These are phyloP conservation scores for Papilio machaon DNA, from an alignment of 1,140 invertebrate genomes.

Conservation along the genomic window DNA sequence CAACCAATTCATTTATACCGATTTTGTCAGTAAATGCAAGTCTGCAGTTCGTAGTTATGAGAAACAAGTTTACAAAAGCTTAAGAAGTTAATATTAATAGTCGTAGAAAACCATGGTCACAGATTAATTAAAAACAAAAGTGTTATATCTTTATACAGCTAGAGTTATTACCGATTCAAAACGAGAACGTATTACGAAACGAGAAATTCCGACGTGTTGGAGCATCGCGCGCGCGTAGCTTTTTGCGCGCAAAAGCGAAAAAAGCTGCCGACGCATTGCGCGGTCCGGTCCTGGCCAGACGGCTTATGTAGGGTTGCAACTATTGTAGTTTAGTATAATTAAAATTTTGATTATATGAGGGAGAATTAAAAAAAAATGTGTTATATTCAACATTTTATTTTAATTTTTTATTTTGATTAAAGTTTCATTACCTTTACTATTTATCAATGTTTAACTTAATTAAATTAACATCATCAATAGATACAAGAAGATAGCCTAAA, in stretches of 20 bases:
- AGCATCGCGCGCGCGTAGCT: conserved; percentile 18
- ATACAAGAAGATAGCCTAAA: too few species aligned
- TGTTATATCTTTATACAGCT: conserved; percentile 11
- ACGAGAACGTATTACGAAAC: conserved; percentile 34
- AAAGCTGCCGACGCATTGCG: conserved; percentile 21
- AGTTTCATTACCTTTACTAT: too few species aligned
- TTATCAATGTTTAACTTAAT: too few species aligned
- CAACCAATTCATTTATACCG: not conserved
- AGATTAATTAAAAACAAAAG: conserved; percentile 27
- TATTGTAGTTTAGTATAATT: not conserved
- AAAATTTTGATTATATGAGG: not conserved
- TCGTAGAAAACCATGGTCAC: not conserved
- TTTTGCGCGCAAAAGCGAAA: conserved; percentile 39
- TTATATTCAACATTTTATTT: too few species aligned
- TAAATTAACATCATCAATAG: too few species aligned
- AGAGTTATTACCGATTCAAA: conserved; percentile 25
- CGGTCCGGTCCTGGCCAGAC: conserved; percentile 45
- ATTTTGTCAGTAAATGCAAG: not conserved
- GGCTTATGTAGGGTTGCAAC: not conserved
- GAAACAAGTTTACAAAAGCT: not conserved
- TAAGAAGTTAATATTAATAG: not conserved
- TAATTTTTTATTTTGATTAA: too few species aligned
- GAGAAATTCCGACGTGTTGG: conserved; percentile 32
- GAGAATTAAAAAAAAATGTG: not conserved
- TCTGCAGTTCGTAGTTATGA: not conserved